These are phyloP conservation scores for Hemicordylus capensis DNA, from an alignment of 2,113 vertebrate genomes.

Conservation along the genomic window DNA sequence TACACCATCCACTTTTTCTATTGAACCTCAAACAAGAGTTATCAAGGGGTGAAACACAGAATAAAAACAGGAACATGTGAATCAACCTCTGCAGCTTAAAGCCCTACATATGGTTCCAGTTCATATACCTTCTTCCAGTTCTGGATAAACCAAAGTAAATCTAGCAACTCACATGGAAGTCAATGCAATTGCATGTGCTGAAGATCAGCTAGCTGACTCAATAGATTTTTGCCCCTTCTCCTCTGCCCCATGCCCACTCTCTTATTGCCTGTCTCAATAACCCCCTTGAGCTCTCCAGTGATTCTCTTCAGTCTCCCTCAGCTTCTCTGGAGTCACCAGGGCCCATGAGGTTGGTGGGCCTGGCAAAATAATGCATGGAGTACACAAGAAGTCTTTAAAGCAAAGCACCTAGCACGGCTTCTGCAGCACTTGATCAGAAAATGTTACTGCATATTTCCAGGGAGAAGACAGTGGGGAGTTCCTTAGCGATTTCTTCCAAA, in stretches of 20 bases:
- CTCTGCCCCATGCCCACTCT: conserved; percentile 38
- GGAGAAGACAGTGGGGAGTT: neutral
- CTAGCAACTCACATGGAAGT: neutral
- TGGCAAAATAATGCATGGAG: conserved; percentile 13
- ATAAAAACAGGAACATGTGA: neutral
- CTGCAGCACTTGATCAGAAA: neutral
- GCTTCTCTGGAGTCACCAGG: conserved; percentile 59
- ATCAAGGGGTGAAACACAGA: neutral
- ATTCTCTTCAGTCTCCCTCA: conserved; percentile 47
- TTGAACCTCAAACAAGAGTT: neutral
- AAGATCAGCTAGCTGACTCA: neutral
- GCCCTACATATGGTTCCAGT: neutral
- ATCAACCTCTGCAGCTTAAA: neutral
- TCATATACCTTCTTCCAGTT: neutral
- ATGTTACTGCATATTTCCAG: neutral
- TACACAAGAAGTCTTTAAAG: conserved; percentile 44
- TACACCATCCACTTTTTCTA: neutral
- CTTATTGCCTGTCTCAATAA: conserved; percentile 51
- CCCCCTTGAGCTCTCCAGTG: conserved; percentile 38
- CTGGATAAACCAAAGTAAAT: neutral
- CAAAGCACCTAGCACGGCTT: neutral
- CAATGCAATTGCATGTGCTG: conserved; percentile 12
- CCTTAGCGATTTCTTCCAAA: neutral
- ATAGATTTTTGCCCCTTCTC: neutral
- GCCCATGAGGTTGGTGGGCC: conserved; percentile 39